Evolutionary conservation across 2,888 invertebrate species (phyloP), one percentile per base, ranked within the genome.

Genomic region (Lasioglossum oenotherae): DNA sequence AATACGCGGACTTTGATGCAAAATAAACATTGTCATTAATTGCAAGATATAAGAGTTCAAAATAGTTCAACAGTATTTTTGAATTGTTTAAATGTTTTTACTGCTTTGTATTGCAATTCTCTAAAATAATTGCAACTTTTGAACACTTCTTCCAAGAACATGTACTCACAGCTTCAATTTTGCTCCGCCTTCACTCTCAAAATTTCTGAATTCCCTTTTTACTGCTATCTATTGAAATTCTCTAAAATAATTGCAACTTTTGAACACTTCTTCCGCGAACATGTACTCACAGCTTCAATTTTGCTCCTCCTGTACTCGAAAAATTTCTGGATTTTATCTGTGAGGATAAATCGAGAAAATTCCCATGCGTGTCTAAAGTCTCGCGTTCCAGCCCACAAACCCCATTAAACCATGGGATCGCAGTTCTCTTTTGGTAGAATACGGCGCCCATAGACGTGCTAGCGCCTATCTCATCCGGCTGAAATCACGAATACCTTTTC

Each of bases 401-500:
- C 53, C 53, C 53, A 83, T 53, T 23, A 44, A 64, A 76, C 44
- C 76, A 79, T 76, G 46, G n/a, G 10, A n/a, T 27, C 74, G 46
- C 74, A 8, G 10, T 41, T 16, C 60, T 19, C 44, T 10, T 49
- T 23, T 23, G 72, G 38, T 4, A 67, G 71, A 85, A 72, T 72
- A 76, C 86, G 53, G 27, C 23, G 38, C 16, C 23, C 4, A 14
- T 41, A 57, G 49, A 85, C 79, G 64, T 84, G 85, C 74, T n/a
- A 35, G 46, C 46, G 74, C 16, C 46, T 46, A 44, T 46, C 38
- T 78, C 72, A 44, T 46, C 49, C 80, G 60, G 80, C 75, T 81
- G 80, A 87, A 82, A 84, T 87, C 84, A 85, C 74, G 81, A 69
- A 74, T 76, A 67, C 82, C 83, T 82, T 82, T 69, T 79, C 31